These are phyloP conservation scores for Glareola pratincola DNA, from an alignment of 2,113 vertebrate genomes.

Conservation along the genomic window DNA sequence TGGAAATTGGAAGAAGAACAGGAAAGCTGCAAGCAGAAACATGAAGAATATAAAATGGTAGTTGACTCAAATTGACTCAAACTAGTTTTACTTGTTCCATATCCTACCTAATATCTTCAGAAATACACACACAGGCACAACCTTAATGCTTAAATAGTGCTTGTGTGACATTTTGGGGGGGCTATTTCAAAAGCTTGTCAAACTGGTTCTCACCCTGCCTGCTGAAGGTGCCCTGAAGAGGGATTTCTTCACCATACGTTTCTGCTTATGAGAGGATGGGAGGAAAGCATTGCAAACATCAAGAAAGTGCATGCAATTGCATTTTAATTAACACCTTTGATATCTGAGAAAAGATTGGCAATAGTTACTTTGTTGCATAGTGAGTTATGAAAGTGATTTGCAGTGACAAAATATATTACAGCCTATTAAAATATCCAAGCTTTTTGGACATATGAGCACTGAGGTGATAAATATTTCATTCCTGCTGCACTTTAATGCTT, in stretches of 20 bases:
- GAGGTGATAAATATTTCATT: slow-evolving; percentile 29
- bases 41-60: not conserved
- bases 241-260: not conserved
- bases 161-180: fast-evolving
- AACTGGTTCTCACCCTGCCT: not conserved
- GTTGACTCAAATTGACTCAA: not conserved
- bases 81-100: not conserved
- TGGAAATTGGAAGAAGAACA: not conserved
- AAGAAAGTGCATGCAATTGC: not conserved
- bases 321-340: not conserved
- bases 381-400: slow-evolving; percentile 63
- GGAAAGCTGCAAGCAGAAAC: not conserved
- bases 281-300: not conserved
- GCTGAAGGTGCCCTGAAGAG: not conserved
- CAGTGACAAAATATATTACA: slow-evolving; percentile 53
- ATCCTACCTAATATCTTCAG: not conserved
- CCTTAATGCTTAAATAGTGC: not conserved
- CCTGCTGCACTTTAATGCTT: slow-evolving; percentile 39
- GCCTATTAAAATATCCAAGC: slow-evolving; percentile 8
- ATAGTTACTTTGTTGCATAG: slow-evolving; percentile 31
- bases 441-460: slow-evolving; percentile 38
- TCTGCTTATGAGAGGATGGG: not conserved
- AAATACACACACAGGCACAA: not conserved
- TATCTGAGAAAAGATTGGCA: not conserved
- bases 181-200: not conserved